Evolutionary conservation across 2,797 vertebrate species (phyloP).

Genomic region (Enteromius treurensis): DNA sequence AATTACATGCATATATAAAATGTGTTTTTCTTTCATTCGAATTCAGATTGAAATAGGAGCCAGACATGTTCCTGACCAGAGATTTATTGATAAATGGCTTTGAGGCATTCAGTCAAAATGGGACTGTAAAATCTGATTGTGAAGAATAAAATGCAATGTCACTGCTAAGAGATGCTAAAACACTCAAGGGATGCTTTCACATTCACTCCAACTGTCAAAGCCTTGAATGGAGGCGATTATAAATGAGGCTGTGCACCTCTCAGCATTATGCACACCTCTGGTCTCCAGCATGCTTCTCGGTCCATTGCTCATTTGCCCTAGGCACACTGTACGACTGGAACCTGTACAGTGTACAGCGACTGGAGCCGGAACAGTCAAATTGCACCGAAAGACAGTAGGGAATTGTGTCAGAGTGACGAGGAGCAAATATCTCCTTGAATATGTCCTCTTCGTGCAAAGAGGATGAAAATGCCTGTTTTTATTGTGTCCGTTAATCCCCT

Average conservation of each 20-base stretch:
- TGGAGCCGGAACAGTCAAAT: conserved; percentile 25
- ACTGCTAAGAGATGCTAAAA: not conserved
- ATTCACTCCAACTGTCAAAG: conserved; percentile 27
- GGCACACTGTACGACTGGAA: conserved; percentile 27
- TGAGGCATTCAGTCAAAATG: not conserved
- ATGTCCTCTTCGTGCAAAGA: conserved; percentile 49
- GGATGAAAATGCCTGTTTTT: conserved; percentile 54
- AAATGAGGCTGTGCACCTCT: conserved; percentile 30
- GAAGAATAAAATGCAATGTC: conserved; percentile 18
- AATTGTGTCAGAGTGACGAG: conserved; percentile 47
- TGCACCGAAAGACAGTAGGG: conserved; percentile 42
- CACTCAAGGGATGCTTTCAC: conserved; percentile 12
- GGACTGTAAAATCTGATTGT: not conserved
- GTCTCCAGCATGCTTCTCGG: conserved; percentile 19
- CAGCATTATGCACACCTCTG: conserved; percentile 20
- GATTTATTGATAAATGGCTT: not conserved
- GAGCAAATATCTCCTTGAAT: conserved; percentile 53
- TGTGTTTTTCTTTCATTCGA: not conserved
- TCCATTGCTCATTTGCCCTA: conserved; percentile 26
- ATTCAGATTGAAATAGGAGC: not conserved
- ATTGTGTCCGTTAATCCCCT: conserved; percentile 59
- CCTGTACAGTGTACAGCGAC: conserved; percentile 16
- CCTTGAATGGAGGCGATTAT: conserved; percentile 22
- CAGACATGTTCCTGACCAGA: not conserved
- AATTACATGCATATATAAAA: not conserved